Base-by-base conservation (phyloP, 2,113 vertebrate species). In the Tragelaphus imberbis region DNA sequence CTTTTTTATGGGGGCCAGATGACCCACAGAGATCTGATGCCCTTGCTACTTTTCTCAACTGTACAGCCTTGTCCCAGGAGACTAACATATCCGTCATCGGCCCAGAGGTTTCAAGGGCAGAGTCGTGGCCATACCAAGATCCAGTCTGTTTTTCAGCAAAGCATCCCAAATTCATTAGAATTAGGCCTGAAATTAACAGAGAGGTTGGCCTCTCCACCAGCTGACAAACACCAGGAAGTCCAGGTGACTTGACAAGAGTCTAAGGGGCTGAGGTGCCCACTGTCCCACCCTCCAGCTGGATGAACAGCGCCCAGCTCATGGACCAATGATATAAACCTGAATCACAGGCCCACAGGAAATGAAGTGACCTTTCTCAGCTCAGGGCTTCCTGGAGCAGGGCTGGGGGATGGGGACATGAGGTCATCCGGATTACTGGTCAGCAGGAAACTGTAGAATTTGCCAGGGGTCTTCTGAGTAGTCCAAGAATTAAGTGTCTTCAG, bases 1-100 rank as follows among this genome's bases (percentile, higher is more conserved):
- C 97, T 94, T 97, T 97, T 98, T 98, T 98, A 98, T 97, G 96
- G 94, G 97, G 98, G 97, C 96, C 98, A 97, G 98, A 97, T 97
- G 97, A 98, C 97, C 97, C 79, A 30, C 80, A 9, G 93, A 97
- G 97, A 98, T 97, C 98, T 96, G 95, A 98, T 96, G 93, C 95
- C 97, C 97, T 88, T 96, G 98, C 97, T 98, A 97, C 98, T 98
- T 97, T 97, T 97, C 96, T 98, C 96, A 96, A 97, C 91, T 97
- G 95, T 92, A 90, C 87, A 96, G 97, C 94, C 75, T 36, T 92
- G 71, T 92, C 97, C 90, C 97, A 63, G 61, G 97, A 86, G 97
- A 96, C 96, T 63, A 90, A 97, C 91, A 97, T 95, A 97, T 98
- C 93, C 96, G 84, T 95, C 98, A 97, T 84, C 84, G 79, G 75